phyloP scores from a whole-genome alignment of 2,888 invertebrate genomes.

The Lypha dubia region DNA sequence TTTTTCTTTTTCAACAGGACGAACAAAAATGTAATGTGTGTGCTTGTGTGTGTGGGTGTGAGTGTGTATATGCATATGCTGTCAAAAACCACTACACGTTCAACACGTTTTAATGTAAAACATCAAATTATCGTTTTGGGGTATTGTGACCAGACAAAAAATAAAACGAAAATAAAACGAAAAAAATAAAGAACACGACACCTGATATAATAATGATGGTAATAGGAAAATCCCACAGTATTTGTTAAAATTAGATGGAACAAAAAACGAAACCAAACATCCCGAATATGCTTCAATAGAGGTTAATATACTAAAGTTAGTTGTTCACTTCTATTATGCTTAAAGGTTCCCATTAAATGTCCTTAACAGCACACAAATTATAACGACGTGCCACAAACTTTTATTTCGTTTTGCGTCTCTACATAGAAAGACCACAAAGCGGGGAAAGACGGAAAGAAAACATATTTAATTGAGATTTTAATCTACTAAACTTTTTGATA shows the following conservation, averaged over 20 bases:
- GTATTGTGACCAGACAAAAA: conserved; percentile 38
- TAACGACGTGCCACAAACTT: conserved; percentile 52
- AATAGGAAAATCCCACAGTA: conserved; percentile 1
- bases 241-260: not conserved
- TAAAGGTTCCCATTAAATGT: conserved; percentile 47
- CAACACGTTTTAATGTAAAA: conserved; percentile 60
- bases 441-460: not conserved
- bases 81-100: conserved; percentile 51
- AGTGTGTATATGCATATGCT: conserved; percentile 16
- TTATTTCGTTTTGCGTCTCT: conserved; percentile 13
- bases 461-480: conserved; percentile 41
- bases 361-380: conserved; percentile 54
- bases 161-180: no score
- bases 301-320: not conserved
- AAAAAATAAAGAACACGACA: no score
- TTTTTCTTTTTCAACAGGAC: not conserved
- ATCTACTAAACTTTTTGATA: conserved; percentile 21
- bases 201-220: conserved; percentile 2
- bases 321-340: conserved; percentile 16
- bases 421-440: not conserved
- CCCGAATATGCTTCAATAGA: not conserved
- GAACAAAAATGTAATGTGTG: not conserved
- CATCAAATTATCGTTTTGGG: conserved; percentile 55
- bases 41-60: no score
- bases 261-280: not conserved